Conservation (phyloP, 2,797 vertebrate species). For the Sus cebifrons region DNA sequence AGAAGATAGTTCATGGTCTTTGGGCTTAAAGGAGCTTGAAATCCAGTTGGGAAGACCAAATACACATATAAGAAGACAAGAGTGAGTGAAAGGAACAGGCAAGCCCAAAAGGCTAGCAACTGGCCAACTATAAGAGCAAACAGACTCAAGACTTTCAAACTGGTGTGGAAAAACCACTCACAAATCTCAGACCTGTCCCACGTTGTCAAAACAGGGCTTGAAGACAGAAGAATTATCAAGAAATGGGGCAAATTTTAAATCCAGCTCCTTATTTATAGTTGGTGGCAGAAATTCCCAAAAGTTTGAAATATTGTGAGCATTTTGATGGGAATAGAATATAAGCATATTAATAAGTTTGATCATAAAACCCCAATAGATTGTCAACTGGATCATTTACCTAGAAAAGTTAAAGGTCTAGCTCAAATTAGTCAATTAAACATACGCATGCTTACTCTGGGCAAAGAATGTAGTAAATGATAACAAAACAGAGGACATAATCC, state of each 20-base stretch:
- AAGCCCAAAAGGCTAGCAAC: not conserved
- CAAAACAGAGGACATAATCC: not conserved
- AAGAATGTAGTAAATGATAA: not conserved
- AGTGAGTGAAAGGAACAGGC: not conserved
- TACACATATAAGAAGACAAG: not conserved
- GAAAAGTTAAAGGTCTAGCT: not conserved
- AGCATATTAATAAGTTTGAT: not conserved
- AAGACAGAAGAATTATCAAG: not conserved
- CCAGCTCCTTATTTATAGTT: not conserved
- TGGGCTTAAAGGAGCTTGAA: not conserved
- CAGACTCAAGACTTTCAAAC: not conserved
- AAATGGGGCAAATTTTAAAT: not conserved
- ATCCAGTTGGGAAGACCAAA: not conserved
- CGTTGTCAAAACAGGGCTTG: not conserved
- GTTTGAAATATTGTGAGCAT: not conserved
- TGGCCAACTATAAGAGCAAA: not conserved
- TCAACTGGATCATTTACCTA: not conserved
- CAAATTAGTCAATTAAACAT: not conserved
- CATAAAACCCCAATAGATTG: not conserved
- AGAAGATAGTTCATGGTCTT: not conserved
- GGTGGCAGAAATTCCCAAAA: not conserved
- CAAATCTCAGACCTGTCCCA: not conserved
- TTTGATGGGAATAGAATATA: not conserved
- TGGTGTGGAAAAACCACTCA: not conserved
- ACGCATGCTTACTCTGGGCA: not conserved